Conservation (phyloP, 2,797 vertebrate genomes). For the Anolis apletophallus region DNA sequence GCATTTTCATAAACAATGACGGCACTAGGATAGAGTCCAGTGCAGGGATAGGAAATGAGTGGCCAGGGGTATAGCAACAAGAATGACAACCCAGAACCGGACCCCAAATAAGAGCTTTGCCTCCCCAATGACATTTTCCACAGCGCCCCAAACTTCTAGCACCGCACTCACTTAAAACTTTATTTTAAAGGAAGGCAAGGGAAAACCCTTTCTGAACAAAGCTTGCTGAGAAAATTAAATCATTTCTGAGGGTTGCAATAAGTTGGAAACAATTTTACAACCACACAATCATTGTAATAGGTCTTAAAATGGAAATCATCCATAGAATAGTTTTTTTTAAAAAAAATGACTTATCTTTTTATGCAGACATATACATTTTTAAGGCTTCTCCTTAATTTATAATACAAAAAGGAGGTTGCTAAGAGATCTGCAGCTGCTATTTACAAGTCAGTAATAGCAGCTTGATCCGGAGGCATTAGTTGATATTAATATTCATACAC, state of each 20-base stretch:
- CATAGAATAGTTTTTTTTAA: conserved; percentile 48
- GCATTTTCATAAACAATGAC: conserved; percentile 46
- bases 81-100: too few relatives aligned
- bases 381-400: conserved; percentile 45
- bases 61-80: too few relatives aligned
- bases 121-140: too few relatives aligned
- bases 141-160: too few relatives aligned
- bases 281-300: conserved; percentile 15
- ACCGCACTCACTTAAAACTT: too few relatives aligned
- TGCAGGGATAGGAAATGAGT: too few relatives aligned
- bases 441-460: background rate
- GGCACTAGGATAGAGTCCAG: background rate
- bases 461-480: background rate
- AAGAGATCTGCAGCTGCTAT: background rate
- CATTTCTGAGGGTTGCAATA: too few relatives aligned
- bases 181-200: too few relatives aligned
- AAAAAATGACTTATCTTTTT: conserved; percentile 28
- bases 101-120: too few relatives aligned
- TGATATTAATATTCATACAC: background rate
- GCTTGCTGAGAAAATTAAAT: background rate
- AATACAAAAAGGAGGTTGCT: conserved; percentile 34
- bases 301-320: conserved; percentile 35
- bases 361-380: conserved; percentile 46
- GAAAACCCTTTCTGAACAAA: background rate
- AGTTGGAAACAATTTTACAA: too few relatives aligned